Evolutionary conservation across 2,113 vertebrate genomes (phyloP).

Genomic region (Labeo rohita): DNA sequence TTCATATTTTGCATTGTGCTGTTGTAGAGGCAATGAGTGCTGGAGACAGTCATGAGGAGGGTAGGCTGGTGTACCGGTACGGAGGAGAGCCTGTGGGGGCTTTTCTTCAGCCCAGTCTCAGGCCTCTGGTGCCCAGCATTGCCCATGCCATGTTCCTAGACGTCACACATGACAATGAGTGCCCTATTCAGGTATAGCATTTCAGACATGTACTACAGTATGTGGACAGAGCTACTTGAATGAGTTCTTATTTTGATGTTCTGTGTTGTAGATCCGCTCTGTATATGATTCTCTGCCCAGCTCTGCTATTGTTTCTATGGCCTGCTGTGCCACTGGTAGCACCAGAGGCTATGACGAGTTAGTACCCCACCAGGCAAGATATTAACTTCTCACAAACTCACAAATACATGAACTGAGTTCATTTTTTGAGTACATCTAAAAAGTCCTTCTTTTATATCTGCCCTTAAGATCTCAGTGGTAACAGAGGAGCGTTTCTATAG

Average conservation of each 20-base stretch:
- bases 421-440: background rate
- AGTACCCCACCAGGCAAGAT: constrained; percentile 90
- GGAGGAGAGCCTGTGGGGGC: constrained; percentile 95
- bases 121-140: constrained; percentile 85
- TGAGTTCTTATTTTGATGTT: background rate
- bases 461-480: constrained; percentile 90
- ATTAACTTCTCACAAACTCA: background rate
- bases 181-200: constrained; percentile 86
- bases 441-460: background rate
- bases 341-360: constrained; percentile 95
- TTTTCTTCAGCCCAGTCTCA: constrained; percentile 90
- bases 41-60: constrained; percentile 93
- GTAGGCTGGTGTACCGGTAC: constrained; percentile 91
- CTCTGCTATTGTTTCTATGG: constrained; percentile 92
- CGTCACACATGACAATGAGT: constrained; percentile 96
- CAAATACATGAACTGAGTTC: background rate
- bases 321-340: constrained; percentile 93
- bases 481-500: constrained; percentile 92
- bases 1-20: background rate
- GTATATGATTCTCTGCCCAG: constrained; percentile 90
- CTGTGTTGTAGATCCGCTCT: constrained; percentile 84
- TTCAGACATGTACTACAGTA: background rate
- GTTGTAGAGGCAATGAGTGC: constrained; percentile 94
- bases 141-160: constrained; percentile 97
- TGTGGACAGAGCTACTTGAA: background rate